Base-by-base conservation (phyloP, 2,888 invertebrate genomes). In the Hartigia nigra region DNA sequence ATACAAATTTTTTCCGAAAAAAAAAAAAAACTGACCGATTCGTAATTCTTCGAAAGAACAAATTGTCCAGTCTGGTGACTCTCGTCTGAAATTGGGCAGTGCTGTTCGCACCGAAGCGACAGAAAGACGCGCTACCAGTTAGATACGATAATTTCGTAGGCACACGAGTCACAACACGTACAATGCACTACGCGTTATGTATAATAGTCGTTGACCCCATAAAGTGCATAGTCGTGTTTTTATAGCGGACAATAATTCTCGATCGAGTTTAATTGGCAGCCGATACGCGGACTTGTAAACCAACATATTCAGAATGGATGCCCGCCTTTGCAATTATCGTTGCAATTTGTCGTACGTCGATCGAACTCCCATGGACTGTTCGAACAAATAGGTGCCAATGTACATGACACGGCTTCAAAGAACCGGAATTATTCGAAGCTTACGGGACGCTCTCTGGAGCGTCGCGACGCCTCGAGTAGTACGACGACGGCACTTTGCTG, bases 251-350 rank as follows among this genome's bases (percentile, higher is more conserved):
- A 80, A 83, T 81, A 84, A 84, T 86, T 83, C 79, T 74, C 79
- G 80, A 82, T 85, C 81, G 75, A 32, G 75, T 80, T 84, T 85
- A 86, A 86, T 86, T 85, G 83, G 78, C 83, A 82, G 80, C 78
- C 81, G 81, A 83, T 85, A 82, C 74, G n/a, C 74, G 31, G 32
- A 31, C 72, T 34, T 23, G 72, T 72, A 31, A 72, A 72, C 72
- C 12, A 72, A 34, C 31, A 9, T 34, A 31, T 31, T 55, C 31
- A 34, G 78, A 78, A 84, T 78, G 80, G 70, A 76, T 76, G 37
- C 31, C 23, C 23, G 74, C 69, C 39, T 72, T 83, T 76, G 82
- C 82, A 83, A 84, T 85, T 85, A 84, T 69, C 37, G 37, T 31
- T 69, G 76, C 82, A 80, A 83, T 83, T 83, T 82, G 70, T 79